phyloP scores from a whole-genome alignment of 2,888 invertebrate genomes.

The Conistra vaccinii region DNA sequence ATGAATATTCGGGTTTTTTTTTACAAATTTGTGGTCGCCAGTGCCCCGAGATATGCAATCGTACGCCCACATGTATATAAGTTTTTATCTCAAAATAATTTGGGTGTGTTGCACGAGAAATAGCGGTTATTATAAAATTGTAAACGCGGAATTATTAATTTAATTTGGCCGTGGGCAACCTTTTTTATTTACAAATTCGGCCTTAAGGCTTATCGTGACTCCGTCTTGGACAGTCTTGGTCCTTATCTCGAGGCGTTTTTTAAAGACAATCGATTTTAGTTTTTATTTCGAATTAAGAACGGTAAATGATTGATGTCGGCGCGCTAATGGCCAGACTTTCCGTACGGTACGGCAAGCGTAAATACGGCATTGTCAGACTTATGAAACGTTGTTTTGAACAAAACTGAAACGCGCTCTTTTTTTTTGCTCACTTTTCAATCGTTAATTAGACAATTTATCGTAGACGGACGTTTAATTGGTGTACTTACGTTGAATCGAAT shows the following conservation, averaged over 20 bases:
- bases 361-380: constrained; percentile 28
- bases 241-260: constrained; percentile 69
- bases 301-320: constrained; percentile 64
- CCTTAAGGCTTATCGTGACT: constrained; percentile 75
- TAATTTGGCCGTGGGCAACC: constrained; percentile 71
- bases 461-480: constrained; percentile 62
- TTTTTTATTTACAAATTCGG: constrained; percentile 67
- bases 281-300: constrained; percentile 57
- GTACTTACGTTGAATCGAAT: constrained; percentile 65
- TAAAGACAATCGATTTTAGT: constrained; percentile 60
- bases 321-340: constrained; percentile 45
- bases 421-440: constrained; percentile 53
- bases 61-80: constrained; percentile 66
- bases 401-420: constrained; percentile 42
- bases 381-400: constrained; percentile 42
- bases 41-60: constrained; percentile 66
- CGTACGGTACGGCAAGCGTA: constrained; percentile 32
- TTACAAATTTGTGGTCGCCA: constrained; percentile 31
- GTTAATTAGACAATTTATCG: constrained; percentile 67
- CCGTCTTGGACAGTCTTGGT: constrained; percentile 68
- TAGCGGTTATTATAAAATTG: constrained; percentile 72
- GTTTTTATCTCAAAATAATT: constrained; percentile 73
- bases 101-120: constrained; percentile 71
- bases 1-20: constrained; percentile 34
- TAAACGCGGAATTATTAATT: constrained; percentile 78